Percentiles rank a stretch among this genome's conserved stretches.
Evolutionary conservation across 2,113 vertebrate species (phyloP).

Genomic region (Chrysochloris asiatica): DNA sequence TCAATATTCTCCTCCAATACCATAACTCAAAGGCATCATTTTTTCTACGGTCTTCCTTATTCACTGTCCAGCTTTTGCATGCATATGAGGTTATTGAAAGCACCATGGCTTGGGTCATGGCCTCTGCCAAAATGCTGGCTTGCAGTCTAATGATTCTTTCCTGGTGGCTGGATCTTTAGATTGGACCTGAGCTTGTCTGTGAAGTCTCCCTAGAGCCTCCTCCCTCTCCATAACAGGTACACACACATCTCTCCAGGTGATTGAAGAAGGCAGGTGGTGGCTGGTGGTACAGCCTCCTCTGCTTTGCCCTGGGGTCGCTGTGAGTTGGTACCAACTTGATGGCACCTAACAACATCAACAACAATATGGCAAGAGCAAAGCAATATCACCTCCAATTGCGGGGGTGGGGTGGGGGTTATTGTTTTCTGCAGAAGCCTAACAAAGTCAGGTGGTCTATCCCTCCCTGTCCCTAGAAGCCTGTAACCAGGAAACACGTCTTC

Average conservation of each 20-base stretch:
- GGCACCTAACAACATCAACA: too few relatives aligned
- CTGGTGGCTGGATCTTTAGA: neutral
- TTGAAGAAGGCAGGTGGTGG: neutral
- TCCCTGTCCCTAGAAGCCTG: neutral
- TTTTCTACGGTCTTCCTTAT: too few relatives aligned
- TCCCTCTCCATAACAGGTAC: neutral
- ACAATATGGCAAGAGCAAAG: neutral
- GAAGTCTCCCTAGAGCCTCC: neutral
- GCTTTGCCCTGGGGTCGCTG: neutral
- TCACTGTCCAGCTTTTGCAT: too few relatives aligned
- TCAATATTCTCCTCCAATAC: too few relatives aligned
- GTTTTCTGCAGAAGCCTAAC: neutral
- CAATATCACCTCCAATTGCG: neutral
- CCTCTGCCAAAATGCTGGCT: neutral
- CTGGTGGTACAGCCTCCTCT: neutral
- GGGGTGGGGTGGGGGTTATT: too few relatives aligned
- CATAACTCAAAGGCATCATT: too few relatives aligned
- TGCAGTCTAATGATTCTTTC: neutral
- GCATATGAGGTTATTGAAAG: too few relatives aligned
- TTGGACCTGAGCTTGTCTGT: neutral
- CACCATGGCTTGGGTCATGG: too few relatives aligned
- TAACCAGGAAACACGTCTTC: neutral
- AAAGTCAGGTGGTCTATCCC: neutral
- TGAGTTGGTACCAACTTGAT: too few relatives aligned
- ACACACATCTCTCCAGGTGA: neutral